Conservation (phyloP, 2,113 vertebrate species). For the Menura novaehollandiae region DNA sequence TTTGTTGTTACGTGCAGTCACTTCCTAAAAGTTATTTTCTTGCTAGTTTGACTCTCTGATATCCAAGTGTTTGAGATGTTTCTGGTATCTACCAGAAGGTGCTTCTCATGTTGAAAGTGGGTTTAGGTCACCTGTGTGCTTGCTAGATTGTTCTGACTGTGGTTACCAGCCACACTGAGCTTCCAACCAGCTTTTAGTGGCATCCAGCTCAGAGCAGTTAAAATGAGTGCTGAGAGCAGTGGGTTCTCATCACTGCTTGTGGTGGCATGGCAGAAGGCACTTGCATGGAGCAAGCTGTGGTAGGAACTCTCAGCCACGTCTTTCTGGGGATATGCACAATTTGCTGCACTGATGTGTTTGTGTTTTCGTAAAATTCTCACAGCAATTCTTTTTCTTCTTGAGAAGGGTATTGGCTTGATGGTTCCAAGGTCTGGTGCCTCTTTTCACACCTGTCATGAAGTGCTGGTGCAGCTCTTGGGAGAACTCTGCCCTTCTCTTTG, state of each 20-base stretch:
- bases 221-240: background rate
- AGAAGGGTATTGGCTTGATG: background rate
- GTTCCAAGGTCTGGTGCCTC: background rate
- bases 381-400: background rate
- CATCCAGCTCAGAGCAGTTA: background rate
- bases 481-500: background rate
- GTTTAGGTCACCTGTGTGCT: background rate
- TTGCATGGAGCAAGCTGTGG: background rate
- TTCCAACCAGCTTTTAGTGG: background rate
- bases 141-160: background rate
- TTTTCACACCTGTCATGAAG: rapidly evolving
- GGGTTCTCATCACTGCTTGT: background rate
- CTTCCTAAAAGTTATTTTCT: background rate
- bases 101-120: background rate
- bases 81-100: background rate
- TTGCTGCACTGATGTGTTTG: background rate
- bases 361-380: background rate
- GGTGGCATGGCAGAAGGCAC: background rate
- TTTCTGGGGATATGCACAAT: background rate
- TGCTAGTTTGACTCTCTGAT: background rate
- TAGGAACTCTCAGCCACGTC: background rate
- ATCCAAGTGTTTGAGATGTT: background rate
- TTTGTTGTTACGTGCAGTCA: background rate
- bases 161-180: background rate
- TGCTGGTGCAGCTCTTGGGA: background rate